Evolutionary conservation across 2,797 vertebrate species (phyloP).

Genomic region (Gallinago stenura): DNA sequence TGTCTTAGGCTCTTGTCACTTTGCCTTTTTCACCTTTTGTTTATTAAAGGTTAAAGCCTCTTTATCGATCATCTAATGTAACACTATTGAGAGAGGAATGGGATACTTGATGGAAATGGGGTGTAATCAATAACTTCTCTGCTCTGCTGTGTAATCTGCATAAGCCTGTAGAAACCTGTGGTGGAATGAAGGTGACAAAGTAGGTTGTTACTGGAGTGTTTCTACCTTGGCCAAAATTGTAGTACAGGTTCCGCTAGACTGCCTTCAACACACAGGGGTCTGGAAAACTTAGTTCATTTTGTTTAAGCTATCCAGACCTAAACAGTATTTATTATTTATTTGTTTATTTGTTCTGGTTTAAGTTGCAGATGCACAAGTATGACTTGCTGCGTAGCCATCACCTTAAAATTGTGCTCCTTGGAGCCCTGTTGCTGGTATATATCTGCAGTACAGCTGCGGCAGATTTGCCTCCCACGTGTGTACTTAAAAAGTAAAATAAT

Average conservation of each 20-base stretch:
- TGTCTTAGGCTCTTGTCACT: background rate
- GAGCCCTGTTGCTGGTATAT: background rate
- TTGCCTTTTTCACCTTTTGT: background rate
- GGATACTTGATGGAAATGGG: background rate
- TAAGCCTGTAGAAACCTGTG: background rate
- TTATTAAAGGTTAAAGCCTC: background rate
- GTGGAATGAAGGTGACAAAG: background rate
- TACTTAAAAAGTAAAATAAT: background rate
- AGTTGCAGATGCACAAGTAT: background rate
- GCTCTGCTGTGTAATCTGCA: background rate
- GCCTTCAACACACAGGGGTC: background rate
- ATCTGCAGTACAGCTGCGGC: background rate
- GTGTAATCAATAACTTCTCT: background rate
- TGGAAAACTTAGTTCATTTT: background rate
- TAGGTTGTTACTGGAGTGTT: background rate
- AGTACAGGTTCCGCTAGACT: background rate
- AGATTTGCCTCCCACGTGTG: background rate
- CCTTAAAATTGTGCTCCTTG: background rate
- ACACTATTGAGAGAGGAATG: background rate
- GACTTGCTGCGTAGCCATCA: background rate
- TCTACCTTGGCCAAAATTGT: background rate
- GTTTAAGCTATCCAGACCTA: background rate
- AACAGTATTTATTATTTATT: background rate
- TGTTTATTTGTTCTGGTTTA: background rate
- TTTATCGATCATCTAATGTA: background rate